phyloP scores from a whole-genome alignment of 2,797 vertebrate species.

The Thamnophis elegans region DNA sequence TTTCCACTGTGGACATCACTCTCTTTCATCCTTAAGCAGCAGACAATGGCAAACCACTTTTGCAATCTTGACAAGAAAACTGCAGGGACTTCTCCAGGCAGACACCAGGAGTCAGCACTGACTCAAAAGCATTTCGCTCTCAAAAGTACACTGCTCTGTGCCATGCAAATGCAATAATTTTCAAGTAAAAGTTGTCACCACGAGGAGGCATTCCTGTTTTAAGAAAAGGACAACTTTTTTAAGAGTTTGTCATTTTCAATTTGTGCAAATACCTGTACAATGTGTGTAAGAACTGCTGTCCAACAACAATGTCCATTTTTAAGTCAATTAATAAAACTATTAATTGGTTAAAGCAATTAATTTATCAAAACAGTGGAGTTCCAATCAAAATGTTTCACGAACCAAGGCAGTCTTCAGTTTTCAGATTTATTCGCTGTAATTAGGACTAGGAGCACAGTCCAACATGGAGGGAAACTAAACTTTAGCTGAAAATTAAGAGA shows the following conservation, averaged over 20 bases:
- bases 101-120: not conserved
- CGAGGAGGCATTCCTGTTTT: not conserved
- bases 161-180: not conserved
- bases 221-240: not conserved
- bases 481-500: not conserved
- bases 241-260: not conserved
- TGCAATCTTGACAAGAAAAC: not conserved
- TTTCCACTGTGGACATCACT: not conserved
- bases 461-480: not conserved
- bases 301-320: not conserved
- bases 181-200: not conserved
- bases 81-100: not conserved
- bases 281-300: not conserved
- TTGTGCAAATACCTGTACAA: not conserved
- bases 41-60: not conserved
- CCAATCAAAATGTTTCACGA: not conserved
- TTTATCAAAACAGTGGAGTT: not conserved
- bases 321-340: not conserved
- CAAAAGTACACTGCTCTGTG: not conserved
- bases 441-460: not conserved
- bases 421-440: not conserved
- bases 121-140: not conserved
- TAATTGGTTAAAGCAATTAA: not conserved
- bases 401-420: not conserved
- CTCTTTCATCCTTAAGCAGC: not conserved